Evolutionary conservation across 2,888 invertebrate genomes (phyloP), one percentile per base, ranked within the genome.

Genomic region (Phyllotreta cruciferae): DNA sequence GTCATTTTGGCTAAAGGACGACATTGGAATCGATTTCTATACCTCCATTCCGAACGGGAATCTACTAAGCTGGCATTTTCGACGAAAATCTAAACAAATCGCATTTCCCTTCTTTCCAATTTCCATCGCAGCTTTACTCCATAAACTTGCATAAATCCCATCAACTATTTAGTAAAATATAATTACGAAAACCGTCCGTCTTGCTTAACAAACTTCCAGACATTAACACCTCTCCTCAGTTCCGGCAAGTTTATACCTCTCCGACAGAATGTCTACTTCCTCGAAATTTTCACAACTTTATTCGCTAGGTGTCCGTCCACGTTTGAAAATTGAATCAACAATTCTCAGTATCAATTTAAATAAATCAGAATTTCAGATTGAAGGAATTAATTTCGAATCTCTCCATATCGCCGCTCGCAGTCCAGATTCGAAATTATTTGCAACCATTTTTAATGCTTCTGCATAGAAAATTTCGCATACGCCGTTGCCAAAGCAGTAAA

Each of bases 271-370:
- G 37, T 42, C 38, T 38, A 56, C 38, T 24, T 47, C 10, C 13
- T 24, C 24, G 9, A 56, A 38, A 1, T 37, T 37, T 37, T 37
- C 37, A 11, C 8, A 52, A 52, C 52, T 52, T 52, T 37, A 44
- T 42, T 45, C 45, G 37, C 36, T 45, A 42, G 45, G 52, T 52
- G 58, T 50, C 50, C 42, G 38, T 42, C 42, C 42, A 58, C 41
- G 42, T 58, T 41, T 58, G 42, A 50, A 58, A 58, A 58, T 42
- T 50, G 42, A 58, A 52, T 58, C 58, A 58, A 58, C 58, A 42
- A 58, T 6, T 58, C 47, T 49, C 57, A n/a, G 38, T 49, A 60
- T 56, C 55, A 60, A 63, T 63, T 63, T 63, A 52, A 60, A 63
- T 63, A 56, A 60, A 63, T 60, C 45, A 52, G 60, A 60, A 63